Evolutionary conservation across 2,888 invertebrate species (phyloP).

Genomic region (Drosophila aldrichi): DNA sequence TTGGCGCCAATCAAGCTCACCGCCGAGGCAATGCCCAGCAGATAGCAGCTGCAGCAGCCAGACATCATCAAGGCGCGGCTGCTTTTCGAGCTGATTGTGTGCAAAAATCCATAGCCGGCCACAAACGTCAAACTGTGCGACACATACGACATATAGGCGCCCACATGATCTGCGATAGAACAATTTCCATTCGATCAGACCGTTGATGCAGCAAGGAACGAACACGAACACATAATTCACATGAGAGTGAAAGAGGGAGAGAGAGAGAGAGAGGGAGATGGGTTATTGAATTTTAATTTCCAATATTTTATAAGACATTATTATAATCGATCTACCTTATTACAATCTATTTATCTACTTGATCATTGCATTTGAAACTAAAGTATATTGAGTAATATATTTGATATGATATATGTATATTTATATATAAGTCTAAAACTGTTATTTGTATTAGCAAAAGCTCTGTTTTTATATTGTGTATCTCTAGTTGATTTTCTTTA

Average conservation of each 20-base stretch:
- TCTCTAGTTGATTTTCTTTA: background rate
- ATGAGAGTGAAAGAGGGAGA: no score
- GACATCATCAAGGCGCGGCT: conserved; percentile 77
- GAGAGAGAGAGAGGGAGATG: background rate
- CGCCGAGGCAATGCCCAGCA: conserved; percentile 79
- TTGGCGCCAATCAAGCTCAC: conserved; percentile 75
- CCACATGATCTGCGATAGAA: conserved; percentile 72
- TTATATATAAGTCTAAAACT: background rate
- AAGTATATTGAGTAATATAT: no score
- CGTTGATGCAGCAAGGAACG: background rate
- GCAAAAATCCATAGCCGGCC: conserved; percentile 78
- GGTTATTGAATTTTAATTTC: background rate
- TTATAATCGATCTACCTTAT: no score
- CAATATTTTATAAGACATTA: no score
- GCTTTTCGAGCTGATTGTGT: conserved; percentile 75
- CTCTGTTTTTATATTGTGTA: background rate
- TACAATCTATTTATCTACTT: background rate
- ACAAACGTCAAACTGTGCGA: conserved; percentile 82
- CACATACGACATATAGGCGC: conserved; percentile 81
- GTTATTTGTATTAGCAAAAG: background rate
- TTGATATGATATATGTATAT: no score
- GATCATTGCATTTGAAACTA: background rate
- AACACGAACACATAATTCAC: background rate
- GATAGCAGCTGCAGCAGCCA: conserved; percentile 76
- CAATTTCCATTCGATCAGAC: conserved; percentile 3